Base-by-base conservation (phyloP, 2,113 vertebrate species). In the Chunga burmeisteri region DNA sequence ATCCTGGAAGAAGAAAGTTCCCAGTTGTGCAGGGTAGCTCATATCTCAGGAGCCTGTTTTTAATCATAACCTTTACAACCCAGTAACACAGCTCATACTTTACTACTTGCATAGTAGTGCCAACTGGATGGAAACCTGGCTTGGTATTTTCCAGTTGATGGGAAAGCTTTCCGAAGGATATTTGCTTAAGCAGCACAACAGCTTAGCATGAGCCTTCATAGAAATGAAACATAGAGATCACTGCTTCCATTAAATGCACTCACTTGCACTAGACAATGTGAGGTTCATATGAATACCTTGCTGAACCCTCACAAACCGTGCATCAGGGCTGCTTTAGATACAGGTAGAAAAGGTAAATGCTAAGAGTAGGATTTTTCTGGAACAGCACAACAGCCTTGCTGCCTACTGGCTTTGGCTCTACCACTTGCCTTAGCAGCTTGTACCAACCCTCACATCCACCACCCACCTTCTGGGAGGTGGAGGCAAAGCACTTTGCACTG, bases 91-190 rank as follows among this genome's bases (percentile, higher is more conserved):
- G 83, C 61, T 96, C 56, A 32, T 47, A 16, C 83, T 97, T 96
- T 92, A 92, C 88, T 91, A 49, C 86, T 90, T 80, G 88, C 20
- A 79, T 22, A 68, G 80, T 7, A 68, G 36, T 38, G 95, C 92
- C 96, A 97, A 53, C 70, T 96, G 93, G 80, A 89, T 86, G 72
- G 77, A 95, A 94, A 84, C 11, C 19, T 56, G 67, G 36, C 30
- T 88, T 86, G 55, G 75, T 88, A 49, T 93, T 95, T 96, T 88
- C 73, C 88, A 79, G 80, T 27, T 53, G 67, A 71, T 67, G 65
- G 72, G 34, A 81, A 94, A 87, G 36, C 53, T 89, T 90, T 94
- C 47, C 88, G 81, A 91, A 84, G 56, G 42, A 30, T 74, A 61
- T 91, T 87, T 86, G 9, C 88, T 67, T 62, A 47, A 92, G 56